Percentiles rank a stretch among this genome's conserved stretches.
Conservation (phyloP, 2,797 vertebrate genomes). For the Sciurus carolinensis region DNA sequence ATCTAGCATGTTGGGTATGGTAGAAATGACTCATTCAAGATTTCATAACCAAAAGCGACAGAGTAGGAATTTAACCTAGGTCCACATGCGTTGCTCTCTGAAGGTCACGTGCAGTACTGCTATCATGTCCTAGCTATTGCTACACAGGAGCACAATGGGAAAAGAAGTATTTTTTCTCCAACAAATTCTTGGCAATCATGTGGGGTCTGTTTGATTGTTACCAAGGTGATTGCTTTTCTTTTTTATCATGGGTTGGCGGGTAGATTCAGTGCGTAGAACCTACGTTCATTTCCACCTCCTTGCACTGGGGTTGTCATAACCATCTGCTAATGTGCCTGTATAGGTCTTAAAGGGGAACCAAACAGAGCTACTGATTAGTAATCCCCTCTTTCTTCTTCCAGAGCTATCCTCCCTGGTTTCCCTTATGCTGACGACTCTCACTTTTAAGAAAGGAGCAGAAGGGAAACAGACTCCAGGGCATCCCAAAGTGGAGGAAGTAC, state of each 20-base stretch:
- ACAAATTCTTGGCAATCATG: background rate
- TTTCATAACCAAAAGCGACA: background rate
- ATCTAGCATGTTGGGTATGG: background rate
- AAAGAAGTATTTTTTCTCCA: background rate
- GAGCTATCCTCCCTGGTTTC: background rate
- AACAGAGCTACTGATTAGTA: background rate
- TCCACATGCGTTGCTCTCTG: background rate
- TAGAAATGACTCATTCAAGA: slow-evolving; percentile 7
- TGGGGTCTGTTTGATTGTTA: slow-evolving; percentile 19
- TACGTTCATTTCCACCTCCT: background rate
- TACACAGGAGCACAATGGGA: background rate
- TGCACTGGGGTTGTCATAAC: background rate
- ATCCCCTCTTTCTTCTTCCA: background rate
- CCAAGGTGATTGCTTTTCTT: background rate
- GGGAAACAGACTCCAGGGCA: background rate
- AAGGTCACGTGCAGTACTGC: background rate
- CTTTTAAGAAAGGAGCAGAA: background rate
- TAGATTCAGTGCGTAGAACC: background rate
- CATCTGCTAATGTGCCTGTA: background rate
- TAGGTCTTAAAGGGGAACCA: background rate
- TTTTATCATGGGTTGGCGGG: background rate
- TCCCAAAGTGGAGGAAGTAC: background rate
- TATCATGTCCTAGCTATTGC: background rate
- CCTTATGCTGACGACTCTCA: background rate
- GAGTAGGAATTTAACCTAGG: background rate